A percentile compares a stretch with the other conserved stretches of the same genome.
Conservation (phyloP, 2,888 invertebrate genomes). For the Drosophila gaucha region DNA sequence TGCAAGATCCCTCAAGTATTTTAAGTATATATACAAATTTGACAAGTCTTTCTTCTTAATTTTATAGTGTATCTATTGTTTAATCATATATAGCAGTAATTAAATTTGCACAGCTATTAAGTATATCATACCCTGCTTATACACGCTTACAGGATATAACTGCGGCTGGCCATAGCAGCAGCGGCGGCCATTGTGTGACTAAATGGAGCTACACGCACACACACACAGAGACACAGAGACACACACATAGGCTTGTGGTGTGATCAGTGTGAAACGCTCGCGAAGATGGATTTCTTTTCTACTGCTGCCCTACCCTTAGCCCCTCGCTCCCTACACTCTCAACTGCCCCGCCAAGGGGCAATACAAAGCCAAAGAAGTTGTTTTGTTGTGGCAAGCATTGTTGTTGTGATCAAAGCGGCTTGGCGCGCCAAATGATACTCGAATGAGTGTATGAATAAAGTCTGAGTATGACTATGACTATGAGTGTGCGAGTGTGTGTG, state of each 20-base stretch:
- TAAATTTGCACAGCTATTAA: background rate
- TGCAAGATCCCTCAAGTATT: too few species aligned
- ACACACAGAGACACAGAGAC: conserved; percentile 13
- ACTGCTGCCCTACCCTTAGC: conserved; percentile 8
- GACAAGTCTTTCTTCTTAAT: too few species aligned
- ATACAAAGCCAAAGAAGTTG: conserved; percentile 78
- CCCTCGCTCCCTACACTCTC: background rate
- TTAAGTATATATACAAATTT: too few species aligned
- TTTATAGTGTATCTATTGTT: background rate
- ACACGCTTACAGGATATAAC: conserved; percentile 12
- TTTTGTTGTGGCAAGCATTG: conserved; percentile 84
- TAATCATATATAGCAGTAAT: too few species aligned
- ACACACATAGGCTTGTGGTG: conserved; percentile 39
- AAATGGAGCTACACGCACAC: conserved; percentile 54
- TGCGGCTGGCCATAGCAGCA: conserved; percentile 24
- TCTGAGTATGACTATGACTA: conserved; percentile 18
- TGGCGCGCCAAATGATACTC: conserved; percentile 76
- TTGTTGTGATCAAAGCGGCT: conserved; percentile 83
- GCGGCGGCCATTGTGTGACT: conserved; percentile 63
- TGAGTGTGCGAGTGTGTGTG: background rate
- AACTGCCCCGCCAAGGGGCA: conserved; percentile 23
- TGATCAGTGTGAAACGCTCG: conserved; percentile 67
- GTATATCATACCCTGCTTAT: background rate
- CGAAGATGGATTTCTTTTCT: conserved; percentile 81
- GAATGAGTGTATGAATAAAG: conserved; percentile 27